Evolutionary conservation across 2,113 vertebrate genomes (phyloP), one percentile per base, ranked within the genome.

Genomic region (Strix uralensis): DNA sequence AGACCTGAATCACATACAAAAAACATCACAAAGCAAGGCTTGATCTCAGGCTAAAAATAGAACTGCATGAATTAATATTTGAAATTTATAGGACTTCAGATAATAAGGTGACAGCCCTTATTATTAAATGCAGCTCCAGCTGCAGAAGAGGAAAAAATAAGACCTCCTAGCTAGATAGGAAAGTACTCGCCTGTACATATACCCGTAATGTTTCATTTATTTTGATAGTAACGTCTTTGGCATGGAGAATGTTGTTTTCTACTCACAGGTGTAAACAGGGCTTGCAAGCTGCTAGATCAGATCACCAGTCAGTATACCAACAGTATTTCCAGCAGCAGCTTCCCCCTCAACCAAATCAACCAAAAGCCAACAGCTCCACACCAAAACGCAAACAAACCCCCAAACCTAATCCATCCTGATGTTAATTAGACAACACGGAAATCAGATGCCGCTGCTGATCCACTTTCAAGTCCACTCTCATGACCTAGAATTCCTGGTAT

Each of bases 1-100:
- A 88, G 58, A 86, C 16, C 27, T n/a, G 51, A 83, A 81, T 89
- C 52, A 57, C 36, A 61, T 26, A 44, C 9, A 42, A n/a, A 86
- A 82, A 74, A 15, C 25, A 52, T 62, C 29, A 80, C 47, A 78
- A 88, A 75, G 19, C 42, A 86, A 78, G 66, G 23, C 25, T 32
- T 57, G 25, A 91, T 92, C 69, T 54, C 65, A 75, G 54, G 23
- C 87, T 97, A 75, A 91, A 92, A 81, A 71, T 66, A 92, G 74
- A 85, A 75, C 36, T 57, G 11, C 65, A 69, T 85, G 7, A 61
- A 91, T 92, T 51, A 88, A 57, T 91, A 61, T 74, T 91, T 89
- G 55, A 79, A 84, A 75, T 65, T 18, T 52, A 79, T 59, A 40
- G 26, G 70, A 51, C 69, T 92, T 86, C 52, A 62, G 23, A 82